Evolutionary conservation across 2,797 vertebrate genomes (phyloP), one percentile per base, ranked within the genome.

Genomic region (Semaprochilodus insignis): DNA sequence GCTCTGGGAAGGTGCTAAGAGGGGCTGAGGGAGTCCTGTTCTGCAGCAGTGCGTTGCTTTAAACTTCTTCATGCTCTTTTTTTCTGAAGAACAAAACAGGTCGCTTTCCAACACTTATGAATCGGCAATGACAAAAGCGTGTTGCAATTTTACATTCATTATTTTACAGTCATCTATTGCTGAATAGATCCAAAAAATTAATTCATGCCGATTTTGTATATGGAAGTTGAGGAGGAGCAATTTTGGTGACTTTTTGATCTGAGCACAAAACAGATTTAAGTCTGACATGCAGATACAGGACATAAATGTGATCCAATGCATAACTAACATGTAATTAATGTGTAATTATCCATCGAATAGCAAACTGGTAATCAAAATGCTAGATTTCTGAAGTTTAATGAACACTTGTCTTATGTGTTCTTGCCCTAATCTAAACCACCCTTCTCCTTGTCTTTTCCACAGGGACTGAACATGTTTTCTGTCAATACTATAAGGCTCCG

Each of bases 401-500:
- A 48, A 59, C 3, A n/a, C 21, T 59, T 7, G 1, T 21, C 55
- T 57, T 21, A 0, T 23, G 3, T 3, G n/a, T 14, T 19, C 25
- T 3, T 27, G 10, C 11, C 23, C 3, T 27, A 15, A 14, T 25
- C 23, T 63, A 27, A 63, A 25, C 15, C 3, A 11, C 7, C 0
- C 59, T 5, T 55, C 19, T n/a, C n/a, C 1, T 34, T 36, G 17
- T 71, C 23, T 51, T 70, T 79, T 21, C 3, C 13, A 2, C 73
- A 77, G 54, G 16, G 72, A 51, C 71, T 82, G 88, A 90, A 81
- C 74, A 94, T 94, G 93, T 75, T 91, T 7, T 77, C 82, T 52
- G 60, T 79, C 27, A 73, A 80, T 2, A n/a, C 84, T 27, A 31
- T 17, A 25, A 80, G 40, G 0, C 81, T 91, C 54, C 66, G 81